Percentiles rank a stretch among this genome's conserved stretches.
phyloP scores from a whole-genome alignment of 1,140 invertebrate genomes.

The Drosophila santomea region DNA sequence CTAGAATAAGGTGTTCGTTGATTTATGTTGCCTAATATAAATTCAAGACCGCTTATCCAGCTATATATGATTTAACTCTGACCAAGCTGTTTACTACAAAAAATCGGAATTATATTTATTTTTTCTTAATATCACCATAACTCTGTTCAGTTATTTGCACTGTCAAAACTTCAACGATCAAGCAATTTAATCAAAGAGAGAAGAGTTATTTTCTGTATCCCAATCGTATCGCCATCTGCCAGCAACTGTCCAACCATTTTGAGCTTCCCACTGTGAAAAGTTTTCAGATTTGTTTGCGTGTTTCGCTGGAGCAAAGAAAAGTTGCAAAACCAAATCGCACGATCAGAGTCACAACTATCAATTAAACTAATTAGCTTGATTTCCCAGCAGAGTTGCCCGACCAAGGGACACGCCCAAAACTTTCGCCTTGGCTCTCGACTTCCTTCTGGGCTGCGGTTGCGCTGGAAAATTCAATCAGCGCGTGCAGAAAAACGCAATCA shows the following conservation, averaged over 20 bases:
- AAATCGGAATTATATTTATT: neutral
- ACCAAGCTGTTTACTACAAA: neutral
- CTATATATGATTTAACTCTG: too few relatives aligned
- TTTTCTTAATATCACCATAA: too few relatives aligned
- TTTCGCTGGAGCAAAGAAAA: slow-evolving; percentile 17
- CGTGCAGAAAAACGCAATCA: slow-evolving; percentile 80
- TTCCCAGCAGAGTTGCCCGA: slow-evolving; percentile 43
- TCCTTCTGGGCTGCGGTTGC: slow-evolving; percentile 18
- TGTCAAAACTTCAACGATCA: neutral
- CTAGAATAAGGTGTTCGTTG: slow-evolving; percentile 2
- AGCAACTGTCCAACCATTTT: slow-evolving; percentile 12
- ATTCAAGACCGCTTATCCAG: neutral
- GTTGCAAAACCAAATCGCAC: slow-evolving; percentile 23
- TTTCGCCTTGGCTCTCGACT: slow-evolving; percentile 43
- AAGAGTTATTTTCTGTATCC: slow-evolving; percentile 10
- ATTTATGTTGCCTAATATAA: slow-evolving; percentile 11
- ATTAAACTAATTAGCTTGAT: slow-evolving; percentile 80
- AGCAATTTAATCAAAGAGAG: neutral
- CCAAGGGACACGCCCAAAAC: slow-evolving; percentile 37
- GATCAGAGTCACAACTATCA: slow-evolving; percentile 66
- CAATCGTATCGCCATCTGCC: slow-evolving; percentile 24
- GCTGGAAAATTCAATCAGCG: slow-evolving; percentile 71
- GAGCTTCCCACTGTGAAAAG: slow-evolving; percentile 8
- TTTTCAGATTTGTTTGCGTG: slow-evolving; percentile 25
- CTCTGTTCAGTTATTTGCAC: neutral